phyloP scores from a whole-genome alignment of 2,888 invertebrate genomes.

The Pachliopta kotzebuea region DNA sequence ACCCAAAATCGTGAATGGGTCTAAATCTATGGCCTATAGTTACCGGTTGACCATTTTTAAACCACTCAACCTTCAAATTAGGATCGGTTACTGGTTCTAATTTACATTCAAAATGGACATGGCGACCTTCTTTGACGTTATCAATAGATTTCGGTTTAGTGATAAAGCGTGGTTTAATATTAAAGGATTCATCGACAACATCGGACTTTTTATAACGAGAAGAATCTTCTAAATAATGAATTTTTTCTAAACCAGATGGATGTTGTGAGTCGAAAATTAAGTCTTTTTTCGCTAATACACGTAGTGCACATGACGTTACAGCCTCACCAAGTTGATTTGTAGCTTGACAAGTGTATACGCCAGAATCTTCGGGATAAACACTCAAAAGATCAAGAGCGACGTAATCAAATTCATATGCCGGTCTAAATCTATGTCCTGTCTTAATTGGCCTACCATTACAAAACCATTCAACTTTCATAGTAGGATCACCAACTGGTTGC shows the following conservation, averaged over 20 bases:
- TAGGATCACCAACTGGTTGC: slow-evolving; percentile 94
- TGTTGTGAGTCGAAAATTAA: slow-evolving; percentile 93
- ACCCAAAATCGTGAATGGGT: slow-evolving; percentile 98
- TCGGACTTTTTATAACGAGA: slow-evolving; percentile 92
- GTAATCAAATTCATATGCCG: slow-evolving; percentile 98
- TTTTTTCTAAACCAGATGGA: slow-evolving; percentile 94
- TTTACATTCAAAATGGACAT: slow-evolving; percentile 98
- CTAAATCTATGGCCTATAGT: slow-evolving; percentile 97
- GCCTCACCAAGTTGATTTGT: slow-evolving; percentile 97
- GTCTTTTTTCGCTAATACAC: slow-evolving; percentile 94
- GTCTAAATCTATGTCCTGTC: slow-evolving; percentile 96
- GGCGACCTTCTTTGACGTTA: slow-evolving; percentile 92
- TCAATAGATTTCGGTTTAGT: slow-evolving; percentile 93
- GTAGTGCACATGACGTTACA: slow-evolving; percentile 93
- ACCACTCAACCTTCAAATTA: slow-evolving; percentile 98
- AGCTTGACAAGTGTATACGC: slow-evolving; percentile 97
- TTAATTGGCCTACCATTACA: slow-evolving; percentile 96
- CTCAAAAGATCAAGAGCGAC: slow-evolving; percentile 97
- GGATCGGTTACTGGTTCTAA: slow-evolving; percentile 98
- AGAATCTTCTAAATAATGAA: slow-evolving; percentile 93
- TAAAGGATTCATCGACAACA: slow-evolving; percentile 90
- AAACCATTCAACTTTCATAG: slow-evolving; percentile 97
- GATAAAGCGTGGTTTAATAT: slow-evolving; percentile 90
- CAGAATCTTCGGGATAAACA: slow-evolving; percentile 98
- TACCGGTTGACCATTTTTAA: slow-evolving; percentile 95